Percentiles rank a stretch among this genome's conserved stretches.
Evolutionary conservation across 2,797 vertebrate species (phyloP).

Genomic region (Ctenochaetus hawaiiensis): DNA sequence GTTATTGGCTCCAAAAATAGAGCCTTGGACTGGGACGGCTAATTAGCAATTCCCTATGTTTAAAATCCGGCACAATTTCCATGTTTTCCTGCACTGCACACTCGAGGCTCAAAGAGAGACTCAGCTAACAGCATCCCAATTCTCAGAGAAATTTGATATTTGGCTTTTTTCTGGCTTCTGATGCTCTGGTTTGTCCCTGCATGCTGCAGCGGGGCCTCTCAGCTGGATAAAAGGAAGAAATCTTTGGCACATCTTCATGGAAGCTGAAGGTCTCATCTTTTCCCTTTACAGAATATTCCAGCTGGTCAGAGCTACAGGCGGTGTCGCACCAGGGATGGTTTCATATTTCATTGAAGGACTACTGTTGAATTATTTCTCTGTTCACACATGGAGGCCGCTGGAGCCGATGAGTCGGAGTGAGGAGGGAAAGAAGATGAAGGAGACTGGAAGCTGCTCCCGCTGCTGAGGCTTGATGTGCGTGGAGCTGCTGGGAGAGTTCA

Average conservation of each 20-base stretch:
- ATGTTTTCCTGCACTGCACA: slow-evolving; percentile 5
- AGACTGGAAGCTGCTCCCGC: slow-evolving; percentile 32
- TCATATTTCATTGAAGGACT: slow-evolving; percentile 63
- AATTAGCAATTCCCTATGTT: slow-evolving; percentile 27
- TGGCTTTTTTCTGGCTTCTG: slow-evolving; percentile 14
- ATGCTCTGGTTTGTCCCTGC: slow-evolving; percentile 23
- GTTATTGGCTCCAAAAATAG: slow-evolving; percentile 14
- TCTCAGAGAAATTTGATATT: slow-evolving; percentile 12
- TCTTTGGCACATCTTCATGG: slow-evolving; percentile 57
- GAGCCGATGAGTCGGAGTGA: slow-evolving; percentile 1
- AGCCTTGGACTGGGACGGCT: background rate
- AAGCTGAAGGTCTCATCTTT: slow-evolving; percentile 60
- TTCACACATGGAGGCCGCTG: slow-evolving; percentile 27
- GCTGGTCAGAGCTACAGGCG: slow-evolving; percentile 61
- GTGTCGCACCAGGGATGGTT: slow-evolving; percentile 55
- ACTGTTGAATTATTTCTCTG: slow-evolving; percentile 58
- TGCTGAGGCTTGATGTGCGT: slow-evolving; percentile 21
- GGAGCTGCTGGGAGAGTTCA: slow-evolving; percentile 27
- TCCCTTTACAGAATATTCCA: slow-evolving; percentile 59
- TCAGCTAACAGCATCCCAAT: background rate
- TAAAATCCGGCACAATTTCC: slow-evolving; percentile 17
- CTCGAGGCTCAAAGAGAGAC: slow-evolving; percentile 19
- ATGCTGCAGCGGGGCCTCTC: background rate
- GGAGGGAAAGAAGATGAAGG: slow-evolving; percentile 24
- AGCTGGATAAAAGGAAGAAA: slow-evolving; percentile 33